Conservation (phyloP, 2,888 invertebrate species). For the Cephonodes hylas region DNA sequence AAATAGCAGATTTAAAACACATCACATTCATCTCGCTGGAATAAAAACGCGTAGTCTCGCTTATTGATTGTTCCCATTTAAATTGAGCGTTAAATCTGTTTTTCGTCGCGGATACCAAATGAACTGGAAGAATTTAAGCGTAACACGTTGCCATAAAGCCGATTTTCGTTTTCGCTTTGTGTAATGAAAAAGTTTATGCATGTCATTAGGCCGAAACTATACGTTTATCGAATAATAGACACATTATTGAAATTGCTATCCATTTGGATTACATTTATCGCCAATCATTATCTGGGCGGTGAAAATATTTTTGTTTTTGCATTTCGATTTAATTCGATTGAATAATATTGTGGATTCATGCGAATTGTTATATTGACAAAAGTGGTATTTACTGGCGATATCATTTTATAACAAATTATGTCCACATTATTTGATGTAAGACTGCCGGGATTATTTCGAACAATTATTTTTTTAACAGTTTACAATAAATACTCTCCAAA, state of each 20-base stretch:
- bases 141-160: constrained; percentile 27
- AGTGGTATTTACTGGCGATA: neutral
- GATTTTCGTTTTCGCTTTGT: neutral
- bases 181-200: neutral
- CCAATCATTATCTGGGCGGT: neutral
- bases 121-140: constrained; percentile 47
- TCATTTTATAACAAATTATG: no score
- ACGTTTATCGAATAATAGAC: neutral
- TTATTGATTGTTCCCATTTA: constrained; percentile 73
- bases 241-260: neutral
- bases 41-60: constrained; percentile 63
- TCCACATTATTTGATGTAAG: no score
- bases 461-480: no score
- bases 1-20: constrained; percentile 67
- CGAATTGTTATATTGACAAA: neutral
- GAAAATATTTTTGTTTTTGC: constrained; percentile 13
- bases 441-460: no score
- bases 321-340: constrained; percentile 1
- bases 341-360: neutral
- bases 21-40: constrained; percentile 59
- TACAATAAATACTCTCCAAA: no score
- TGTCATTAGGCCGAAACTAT: neutral
- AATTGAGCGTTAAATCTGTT: constrained; percentile 64
- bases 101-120: constrained; percentile 59
- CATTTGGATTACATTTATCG: constrained; percentile 10